Percentiles rank a stretch among this genome's conserved stretches.
Conservation (phyloP, 2,888 invertebrate genomes). For the Aphelenchoides bicaudatus region DNA sequence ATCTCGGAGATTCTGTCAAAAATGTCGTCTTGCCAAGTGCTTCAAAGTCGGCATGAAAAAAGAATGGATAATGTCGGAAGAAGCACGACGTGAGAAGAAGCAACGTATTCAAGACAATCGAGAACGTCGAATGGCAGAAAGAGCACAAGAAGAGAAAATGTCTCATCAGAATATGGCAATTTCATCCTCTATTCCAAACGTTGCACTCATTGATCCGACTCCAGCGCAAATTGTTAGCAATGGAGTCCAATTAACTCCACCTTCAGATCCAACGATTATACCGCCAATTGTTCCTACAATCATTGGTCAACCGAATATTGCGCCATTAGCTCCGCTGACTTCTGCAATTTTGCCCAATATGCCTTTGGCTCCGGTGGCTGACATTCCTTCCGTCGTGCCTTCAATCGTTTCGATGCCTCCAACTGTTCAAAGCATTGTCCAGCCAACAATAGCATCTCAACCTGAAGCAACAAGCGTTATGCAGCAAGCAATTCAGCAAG, state of each 20-base stretch:
- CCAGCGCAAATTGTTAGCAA: neutral
- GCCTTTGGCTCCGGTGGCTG: slow-evolving; percentile 19
- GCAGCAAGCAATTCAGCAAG: slow-evolving; percentile 11
- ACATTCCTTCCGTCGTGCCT: slow-evolving; percentile 18
- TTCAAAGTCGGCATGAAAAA: slow-evolving; percentile 56
- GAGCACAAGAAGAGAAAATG: slow-evolving; percentile 16
- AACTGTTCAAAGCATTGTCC: slow-evolving; percentile 2
- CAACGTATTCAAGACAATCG: slow-evolving; percentile 56
- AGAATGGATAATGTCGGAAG: slow-evolving; percentile 59
- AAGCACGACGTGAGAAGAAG: slow-evolving; percentile 57
- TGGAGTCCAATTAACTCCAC: neutral
- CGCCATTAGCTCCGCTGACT: neutral
- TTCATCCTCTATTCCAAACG: slow-evolving; percentile 7
- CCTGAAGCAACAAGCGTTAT: too few relatives aligned
- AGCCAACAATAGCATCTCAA: slow-evolving; percentile 9
- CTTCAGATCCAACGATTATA: too few relatives aligned
- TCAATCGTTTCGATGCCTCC: slow-evolving; percentile 4
- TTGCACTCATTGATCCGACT: neutral
- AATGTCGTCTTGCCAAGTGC: slow-evolving; percentile 81
- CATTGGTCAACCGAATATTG: neutral
- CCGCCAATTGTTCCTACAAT: neutral
- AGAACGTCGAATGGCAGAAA: slow-evolving; percentile 38
- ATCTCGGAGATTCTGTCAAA: slow-evolving; percentile 89
- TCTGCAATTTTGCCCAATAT: neutral
- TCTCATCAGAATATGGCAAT: neutral